Evolutionary conservation across 2,797 vertebrate species (phyloP), one percentile per base, ranked within the genome.

Genomic region (Pseudomugil gertrudae): DNA sequence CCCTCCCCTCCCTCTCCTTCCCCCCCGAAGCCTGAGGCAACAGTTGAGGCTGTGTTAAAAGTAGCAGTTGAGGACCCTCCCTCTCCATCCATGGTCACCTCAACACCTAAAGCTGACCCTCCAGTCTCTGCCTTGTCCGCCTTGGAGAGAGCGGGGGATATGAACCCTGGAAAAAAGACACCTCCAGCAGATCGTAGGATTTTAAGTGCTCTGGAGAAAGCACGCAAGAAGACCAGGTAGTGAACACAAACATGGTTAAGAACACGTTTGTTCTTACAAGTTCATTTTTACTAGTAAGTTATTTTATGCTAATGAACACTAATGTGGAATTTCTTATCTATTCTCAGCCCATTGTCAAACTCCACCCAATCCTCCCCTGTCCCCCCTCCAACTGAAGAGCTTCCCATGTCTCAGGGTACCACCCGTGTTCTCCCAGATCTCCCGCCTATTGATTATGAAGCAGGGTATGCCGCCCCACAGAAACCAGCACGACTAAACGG

Each of bases 201-300:
- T 55, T 60, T 93, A 9, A 84, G 54, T 0, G 89, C 92, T 63
- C 78, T 94, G 66, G 89, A 94, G 74, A 94, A 91, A 55, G 89
- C 90, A 1, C 89, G 88, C 57, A 91, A 3, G 56, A 94, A 92
- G 87, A 6, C 23, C 61, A 66, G 69, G 81, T 90, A 60, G 57
- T 60, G 47, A 36, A 27, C 52, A 50, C 15, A 10, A 63, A n/a
- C 13, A 13, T 14, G n/a, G n/a, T n/a, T n/a, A n/a, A n/a, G n/a
- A n/a, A n/a, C n/a, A n/a, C n/a, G n/a, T n/a, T n/a, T n/a, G n/a
- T n/a, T n/a, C n/a, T n/a, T n/a, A n/a, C 7, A 2, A 23, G 14
- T 47, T 29, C 14, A 19, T 66, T 58, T 40, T 9, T 50, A 15
- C 17, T 21, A 6, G 19, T 48, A n/a, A 57, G 5, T 35, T 2